Evolutionary conservation across 2,113 vertebrate species (phyloP).

Genomic region (Mesitornis unicolor): DNA sequence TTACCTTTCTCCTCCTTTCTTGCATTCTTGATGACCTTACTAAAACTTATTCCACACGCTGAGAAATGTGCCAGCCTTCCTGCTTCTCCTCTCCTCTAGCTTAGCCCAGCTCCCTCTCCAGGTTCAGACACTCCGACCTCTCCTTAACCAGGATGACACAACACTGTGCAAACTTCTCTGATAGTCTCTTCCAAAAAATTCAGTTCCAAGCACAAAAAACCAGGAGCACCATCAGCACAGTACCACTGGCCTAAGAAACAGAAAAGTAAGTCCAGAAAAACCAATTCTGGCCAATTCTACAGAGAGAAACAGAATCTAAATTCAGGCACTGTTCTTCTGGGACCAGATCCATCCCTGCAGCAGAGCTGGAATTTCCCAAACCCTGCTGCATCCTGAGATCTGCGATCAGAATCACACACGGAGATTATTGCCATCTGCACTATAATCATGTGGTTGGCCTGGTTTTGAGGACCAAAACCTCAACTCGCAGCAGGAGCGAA

Average conservation of each 20-base stretch:
- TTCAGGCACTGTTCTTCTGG: neutral
- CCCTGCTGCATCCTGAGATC: neutral
- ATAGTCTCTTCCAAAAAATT: neutral
- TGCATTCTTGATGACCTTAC: neutral
- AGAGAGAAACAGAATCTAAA: neutral
- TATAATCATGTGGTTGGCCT: neutral
- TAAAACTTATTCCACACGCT: neutral
- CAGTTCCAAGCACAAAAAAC: neutral
- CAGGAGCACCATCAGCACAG: neutral
- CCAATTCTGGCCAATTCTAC: neutral
- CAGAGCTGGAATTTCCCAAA: neutral
- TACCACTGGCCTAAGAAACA: neutral
- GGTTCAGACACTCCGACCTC: neutral
- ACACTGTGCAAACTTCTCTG: neutral
- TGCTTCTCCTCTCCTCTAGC: neutral
- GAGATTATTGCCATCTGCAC: constrained; percentile 2
- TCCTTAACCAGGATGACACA: neutral
- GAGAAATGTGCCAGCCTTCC: neutral
- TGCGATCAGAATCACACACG: neutral
- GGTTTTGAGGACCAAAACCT: neutral
- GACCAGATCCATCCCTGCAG: neutral
- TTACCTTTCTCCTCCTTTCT: neutral
- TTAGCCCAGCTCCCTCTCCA: neutral
- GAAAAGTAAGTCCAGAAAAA: neutral
- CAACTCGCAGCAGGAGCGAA: neutral